Percentiles rank a stretch among this genome's conserved stretches.
Conservation (phyloP, 2,888 invertebrate species). For the Drosophila mimetica region DNA sequence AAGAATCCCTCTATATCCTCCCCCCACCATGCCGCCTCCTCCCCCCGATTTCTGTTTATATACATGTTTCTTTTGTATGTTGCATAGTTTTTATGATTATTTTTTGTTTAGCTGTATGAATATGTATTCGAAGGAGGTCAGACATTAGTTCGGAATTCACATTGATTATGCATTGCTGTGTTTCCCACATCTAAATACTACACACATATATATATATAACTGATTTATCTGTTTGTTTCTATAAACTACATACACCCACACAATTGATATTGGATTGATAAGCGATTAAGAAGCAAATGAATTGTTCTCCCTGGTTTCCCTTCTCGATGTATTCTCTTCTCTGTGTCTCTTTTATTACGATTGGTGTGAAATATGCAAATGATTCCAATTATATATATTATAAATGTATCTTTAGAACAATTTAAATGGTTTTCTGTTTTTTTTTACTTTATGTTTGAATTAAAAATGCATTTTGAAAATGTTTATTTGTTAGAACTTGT, state of each 20-base stretch:
- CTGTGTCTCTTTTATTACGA: conserved; percentile 10
- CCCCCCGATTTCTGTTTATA: conserved; percentile 42
- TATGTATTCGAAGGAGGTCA: conserved; percentile 14
- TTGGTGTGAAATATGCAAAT: conserved; percentile 35
- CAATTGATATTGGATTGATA: conserved; percentile 10
- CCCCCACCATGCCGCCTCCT: neutral
- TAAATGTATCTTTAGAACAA: conserved; percentile 49
- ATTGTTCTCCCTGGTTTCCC: conserved; percentile 1
- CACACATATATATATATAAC: neutral
- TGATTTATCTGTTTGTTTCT: conserved; percentile 5
- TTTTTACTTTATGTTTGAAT: conserved; percentile 10
- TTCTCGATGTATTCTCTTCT: conserved; percentile 6
- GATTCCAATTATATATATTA: conserved; percentile 36
- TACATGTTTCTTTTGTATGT: conserved; percentile 44
- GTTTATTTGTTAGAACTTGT: conserved; percentile 60
- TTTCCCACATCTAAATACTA: conserved; percentile 25
- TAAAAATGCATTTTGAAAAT: conserved; percentile 63
- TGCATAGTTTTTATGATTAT: conserved; percentile 64
- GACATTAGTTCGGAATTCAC: conserved; percentile 9
- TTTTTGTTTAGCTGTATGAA: conserved; percentile 28
- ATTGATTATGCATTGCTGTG: conserved; percentile 26
- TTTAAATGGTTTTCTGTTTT: conserved; percentile 29
- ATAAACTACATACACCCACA: neutral
- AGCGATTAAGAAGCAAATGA: conserved; percentile 2
- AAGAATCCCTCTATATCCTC: neutral